Evolutionary conservation across 2,888 invertebrate genomes (phyloP).

Genomic region (Caenorhabditis sp.): DNA sequence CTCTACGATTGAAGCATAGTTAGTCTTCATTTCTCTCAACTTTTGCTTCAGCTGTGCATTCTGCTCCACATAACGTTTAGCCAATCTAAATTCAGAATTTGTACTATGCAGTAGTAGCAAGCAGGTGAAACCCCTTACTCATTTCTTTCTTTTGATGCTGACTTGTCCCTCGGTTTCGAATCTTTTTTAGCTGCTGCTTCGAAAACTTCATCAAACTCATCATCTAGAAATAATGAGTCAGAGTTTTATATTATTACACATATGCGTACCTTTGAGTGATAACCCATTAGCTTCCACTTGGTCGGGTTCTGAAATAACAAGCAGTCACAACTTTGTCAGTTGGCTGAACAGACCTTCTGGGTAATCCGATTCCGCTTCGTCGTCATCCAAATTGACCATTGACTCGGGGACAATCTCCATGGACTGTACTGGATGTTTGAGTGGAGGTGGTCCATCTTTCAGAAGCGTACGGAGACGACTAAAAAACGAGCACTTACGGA

Average conservation of each 20-base stretch:
- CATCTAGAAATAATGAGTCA: slow-evolving; percentile 3
- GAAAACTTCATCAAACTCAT: slow-evolving; percentile 40
- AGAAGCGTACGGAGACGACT: slow-evolving; percentile 36
- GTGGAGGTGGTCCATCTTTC: slow-evolving; percentile 7
- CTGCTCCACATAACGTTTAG: slow-evolving; percentile 68
- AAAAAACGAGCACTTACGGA: too few relatives aligned
- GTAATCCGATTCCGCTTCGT: slow-evolving; percentile 53
- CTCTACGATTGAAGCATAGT: slow-evolving; percentile 32
- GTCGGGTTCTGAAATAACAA: slow-evolving; percentile 52
- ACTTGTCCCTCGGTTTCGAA: not conserved
- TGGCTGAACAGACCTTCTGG: slow-evolving; percentile 47
- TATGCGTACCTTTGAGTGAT: not conserved
- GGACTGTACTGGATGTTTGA: not conserved
- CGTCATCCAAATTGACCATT: slow-evolving; percentile 5
- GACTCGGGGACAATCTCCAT: not conserved
- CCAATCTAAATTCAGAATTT: slow-evolving; percentile 55
- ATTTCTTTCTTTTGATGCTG: slow-evolving; percentile 20
- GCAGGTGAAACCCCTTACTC: slow-evolving; percentile 22
- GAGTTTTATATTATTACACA: not conserved
- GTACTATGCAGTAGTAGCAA: not conserved
- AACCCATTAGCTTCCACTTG: slow-evolving; percentile 40
- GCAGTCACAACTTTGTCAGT: not conserved
- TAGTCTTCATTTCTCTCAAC: slow-evolving; percentile 56
- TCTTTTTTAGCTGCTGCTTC: not conserved
- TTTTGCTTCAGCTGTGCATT: slow-evolving; percentile 61